These are phyloP conservation scores for Drosophila pallidifrons DNA, from an alignment of 1,140 invertebrate species.

Conservation along the genomic window DNA sequence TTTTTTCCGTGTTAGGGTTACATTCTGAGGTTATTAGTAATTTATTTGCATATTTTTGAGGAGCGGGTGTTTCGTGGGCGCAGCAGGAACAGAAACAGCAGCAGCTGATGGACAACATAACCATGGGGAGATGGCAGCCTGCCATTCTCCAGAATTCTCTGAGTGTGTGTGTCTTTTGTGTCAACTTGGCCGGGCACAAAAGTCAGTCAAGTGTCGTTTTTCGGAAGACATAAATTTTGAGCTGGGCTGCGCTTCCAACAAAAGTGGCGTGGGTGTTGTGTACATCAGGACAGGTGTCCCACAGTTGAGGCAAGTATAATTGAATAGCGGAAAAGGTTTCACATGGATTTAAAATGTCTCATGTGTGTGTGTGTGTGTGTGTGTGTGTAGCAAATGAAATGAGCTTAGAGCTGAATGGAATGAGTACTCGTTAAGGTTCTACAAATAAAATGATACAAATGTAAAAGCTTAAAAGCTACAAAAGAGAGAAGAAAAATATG, in stretches of 20 bases:
- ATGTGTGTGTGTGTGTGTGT: not conserved
- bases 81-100: constrained; percentile 27
- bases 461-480: not conserved
- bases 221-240: constrained; percentile 75
- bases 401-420: constrained; percentile 41
- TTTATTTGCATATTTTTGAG: constrained; percentile 81
- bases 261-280: constrained; percentile 5
- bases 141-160: not conserved
- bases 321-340: constrained; percentile 56
- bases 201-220: constrained; percentile 78
- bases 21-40: constrained; percentile 81
- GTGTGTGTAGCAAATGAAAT: constrained; percentile 32
- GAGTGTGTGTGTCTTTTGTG: constrained; percentile 54
- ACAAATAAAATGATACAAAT: constrained; percentile 29
- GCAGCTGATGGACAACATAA: constrained; percentile 66
- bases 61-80: constrained; percentile 41
- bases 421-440: constrained; percentile 3
- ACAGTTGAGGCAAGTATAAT: constrained; percentile 45
- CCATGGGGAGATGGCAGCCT: constrained; percentile 7
- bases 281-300: constrained; percentile 43
- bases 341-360: constrained; percentile 43
- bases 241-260: constrained; percentile 50
- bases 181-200: constrained; percentile 59
- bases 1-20: constrained; percentile 77
- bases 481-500: not conserved